phyloP scores from a whole-genome alignment of 2,113 vertebrate species.

The Phaethon lepturus region DNA sequence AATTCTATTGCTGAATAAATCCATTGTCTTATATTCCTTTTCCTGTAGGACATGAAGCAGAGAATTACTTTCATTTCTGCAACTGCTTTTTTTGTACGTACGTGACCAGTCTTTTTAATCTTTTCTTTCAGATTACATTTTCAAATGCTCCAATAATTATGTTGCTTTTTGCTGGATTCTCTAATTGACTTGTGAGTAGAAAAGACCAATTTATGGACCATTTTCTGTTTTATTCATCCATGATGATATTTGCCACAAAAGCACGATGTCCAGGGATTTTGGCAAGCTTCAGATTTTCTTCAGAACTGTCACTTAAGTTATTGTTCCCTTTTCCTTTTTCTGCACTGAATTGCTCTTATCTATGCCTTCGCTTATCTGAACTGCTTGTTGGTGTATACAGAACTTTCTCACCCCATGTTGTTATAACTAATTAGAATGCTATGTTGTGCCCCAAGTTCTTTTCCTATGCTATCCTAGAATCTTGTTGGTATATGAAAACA shows the following conservation, averaged over 20 bases:
- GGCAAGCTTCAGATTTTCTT: neutral
- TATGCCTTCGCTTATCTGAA: neutral
- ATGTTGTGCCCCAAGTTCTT: neutral
- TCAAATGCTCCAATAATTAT: neutral
- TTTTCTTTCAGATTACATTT: neutral
- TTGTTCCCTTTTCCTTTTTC: neutral
- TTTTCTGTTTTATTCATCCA: neutral
- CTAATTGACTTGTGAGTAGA: neutral
- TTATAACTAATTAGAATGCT: neutral
- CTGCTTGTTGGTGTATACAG: neutral
- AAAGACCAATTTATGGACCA: neutral
- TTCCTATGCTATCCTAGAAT: neutral
- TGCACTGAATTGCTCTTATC: neutral
- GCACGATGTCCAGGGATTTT: neutral
- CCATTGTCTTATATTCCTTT: neutral
- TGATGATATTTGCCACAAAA: neutral
- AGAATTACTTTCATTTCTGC: neutral
- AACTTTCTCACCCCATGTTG: neutral
- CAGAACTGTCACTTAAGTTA: neutral
- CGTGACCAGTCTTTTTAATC: no score
- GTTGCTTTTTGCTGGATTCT: neutral
- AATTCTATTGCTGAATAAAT: neutral
- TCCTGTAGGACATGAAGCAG: neutral
- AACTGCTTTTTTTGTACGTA: neutral
- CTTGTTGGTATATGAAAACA: neutral